Percentiles rank a stretch among this genome's conserved stretches.
These are phyloP conservation scores for Cherax quadricarinatus DNA, from an alignment of 1,140 invertebrate species.

Conservation along the genomic window DNA sequence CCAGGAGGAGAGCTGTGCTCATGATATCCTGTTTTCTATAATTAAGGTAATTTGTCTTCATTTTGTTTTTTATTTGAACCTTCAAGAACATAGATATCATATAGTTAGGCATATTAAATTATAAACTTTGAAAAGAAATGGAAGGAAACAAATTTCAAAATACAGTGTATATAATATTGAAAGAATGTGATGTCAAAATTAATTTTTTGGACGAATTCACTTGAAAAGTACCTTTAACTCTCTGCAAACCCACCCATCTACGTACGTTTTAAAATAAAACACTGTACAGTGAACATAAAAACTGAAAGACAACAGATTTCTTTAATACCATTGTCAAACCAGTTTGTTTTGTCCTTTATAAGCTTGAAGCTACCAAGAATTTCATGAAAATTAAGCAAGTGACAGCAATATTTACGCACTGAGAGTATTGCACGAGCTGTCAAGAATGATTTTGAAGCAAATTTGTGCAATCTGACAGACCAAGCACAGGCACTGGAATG, in stretches of 20 bases:
- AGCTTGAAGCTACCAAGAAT: constrained; percentile 21
- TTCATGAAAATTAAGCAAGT: constrained; percentile 10
- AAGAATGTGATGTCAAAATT: no score
- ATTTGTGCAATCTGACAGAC: constrained; percentile 26
- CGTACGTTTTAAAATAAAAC: constrained; percentile 5
- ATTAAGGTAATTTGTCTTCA: no score
- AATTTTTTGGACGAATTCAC: no score
- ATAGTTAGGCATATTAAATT: background rate
- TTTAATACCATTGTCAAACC: background rate
- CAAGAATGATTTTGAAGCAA: background rate
- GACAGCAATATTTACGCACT: constrained; percentile 15
- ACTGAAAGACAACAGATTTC: constrained; percentile 1
- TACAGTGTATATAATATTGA: no score
- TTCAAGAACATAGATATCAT: background rate
- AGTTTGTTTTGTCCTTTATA: background rate
- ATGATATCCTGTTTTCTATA: no score
- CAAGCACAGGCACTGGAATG: constrained; percentile 29
- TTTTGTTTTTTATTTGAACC: no score
- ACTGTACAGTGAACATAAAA: constrained; percentile 34
- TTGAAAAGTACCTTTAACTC: background rate
- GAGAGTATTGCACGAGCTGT: constrained; percentile 30
- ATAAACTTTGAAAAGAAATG: no score
- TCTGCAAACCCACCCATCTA: background rate
- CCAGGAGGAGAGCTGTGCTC: no score
- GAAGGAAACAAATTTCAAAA: no score